Conservation (phyloP, 1,140 invertebrate species). For the Acyrthosiphon pisum region DNA sequence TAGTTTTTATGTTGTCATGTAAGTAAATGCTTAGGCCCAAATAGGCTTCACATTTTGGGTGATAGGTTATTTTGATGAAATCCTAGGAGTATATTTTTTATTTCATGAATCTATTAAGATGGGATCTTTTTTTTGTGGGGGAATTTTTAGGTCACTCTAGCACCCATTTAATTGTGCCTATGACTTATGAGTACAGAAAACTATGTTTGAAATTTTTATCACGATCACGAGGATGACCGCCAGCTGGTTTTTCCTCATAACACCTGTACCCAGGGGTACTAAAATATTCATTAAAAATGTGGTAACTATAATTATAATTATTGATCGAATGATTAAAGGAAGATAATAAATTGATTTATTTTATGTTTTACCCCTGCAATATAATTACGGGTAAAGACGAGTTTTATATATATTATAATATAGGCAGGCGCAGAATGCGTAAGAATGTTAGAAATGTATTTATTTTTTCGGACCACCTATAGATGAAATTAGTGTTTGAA, state of each 20-base stretch:
- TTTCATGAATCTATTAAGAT: background rate
- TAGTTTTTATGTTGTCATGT: too few relatives aligned
- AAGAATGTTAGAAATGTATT: too few relatives aligned
- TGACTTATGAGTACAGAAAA: background rate
- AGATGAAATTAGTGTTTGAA: too few relatives aligned
- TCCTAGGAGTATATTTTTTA: background rate
- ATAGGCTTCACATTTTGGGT: too few relatives aligned
- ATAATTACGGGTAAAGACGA: background rate
- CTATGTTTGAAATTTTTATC: background rate
- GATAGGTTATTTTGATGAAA: background rate
- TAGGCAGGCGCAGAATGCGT: too few relatives aligned
- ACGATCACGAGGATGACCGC: background rate
- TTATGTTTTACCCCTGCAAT: background rate
- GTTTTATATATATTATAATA: background rate
- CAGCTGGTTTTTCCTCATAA: background rate
- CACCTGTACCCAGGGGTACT: background rate
- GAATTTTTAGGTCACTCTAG: background rate
- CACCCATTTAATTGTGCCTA: background rate
- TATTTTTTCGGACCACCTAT: too few relatives aligned
- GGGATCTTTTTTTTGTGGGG: too few relatives aligned
- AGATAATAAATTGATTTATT: background rate
- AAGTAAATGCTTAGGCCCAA: too few relatives aligned
- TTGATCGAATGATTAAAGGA: background rate
- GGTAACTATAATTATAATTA: background rate
- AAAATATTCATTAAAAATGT: background rate